phyloP scores from a whole-genome alignment of 2,113 vertebrate species.

The Poeciliopsis turrubarensis region DNA sequence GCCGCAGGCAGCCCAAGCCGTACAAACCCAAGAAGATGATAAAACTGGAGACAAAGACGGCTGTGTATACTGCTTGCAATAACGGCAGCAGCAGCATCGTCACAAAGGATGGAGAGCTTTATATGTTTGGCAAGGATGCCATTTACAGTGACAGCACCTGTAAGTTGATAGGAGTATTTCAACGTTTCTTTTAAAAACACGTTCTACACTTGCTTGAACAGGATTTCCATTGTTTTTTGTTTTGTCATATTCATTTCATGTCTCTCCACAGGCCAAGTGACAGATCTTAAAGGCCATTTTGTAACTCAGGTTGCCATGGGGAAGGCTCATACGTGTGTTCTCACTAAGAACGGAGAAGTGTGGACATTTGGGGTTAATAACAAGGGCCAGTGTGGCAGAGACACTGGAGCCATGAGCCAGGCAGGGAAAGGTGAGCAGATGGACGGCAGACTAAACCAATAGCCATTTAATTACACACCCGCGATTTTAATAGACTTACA shows the following conservation, averaged over 20 bases:
- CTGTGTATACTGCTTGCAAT: constrained; percentile 94
- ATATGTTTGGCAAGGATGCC: constrained; percentile 99
- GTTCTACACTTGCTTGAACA: neutral
- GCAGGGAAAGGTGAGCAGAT: constrained; percentile 89
- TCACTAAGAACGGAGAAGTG: constrained; percentile 96
- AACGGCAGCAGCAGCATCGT: constrained; percentile 98
- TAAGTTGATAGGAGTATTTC: constrained; percentile 75
- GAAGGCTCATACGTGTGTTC: constrained; percentile 96
- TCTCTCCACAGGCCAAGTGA: constrained; percentile 87
- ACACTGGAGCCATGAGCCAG: constrained; percentile 95
- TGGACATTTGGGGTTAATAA: constrained; percentile 99
- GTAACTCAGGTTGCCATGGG: constrained; percentile 99
- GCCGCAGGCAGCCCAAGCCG: constrained; percentile 95
- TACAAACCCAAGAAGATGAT: constrained; percentile 99
- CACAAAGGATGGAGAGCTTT: constrained; percentile 98
- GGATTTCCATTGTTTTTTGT: too few relatives aligned
- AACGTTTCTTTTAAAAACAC: too few relatives aligned
- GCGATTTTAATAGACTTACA: neutral
- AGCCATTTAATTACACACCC: neutral
- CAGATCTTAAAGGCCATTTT: constrained; percentile 96
- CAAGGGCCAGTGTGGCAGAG: constrained; percentile 97
- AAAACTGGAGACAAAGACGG: constrained; percentile 96
- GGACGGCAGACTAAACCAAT: neutral
- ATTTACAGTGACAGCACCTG: constrained; percentile 98
- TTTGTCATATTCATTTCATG: constrained; percentile 6